Evolutionary conservation across 2,888 invertebrate genomes (phyloP).

Genomic region (Carpatolechia fugitivella): DNA sequence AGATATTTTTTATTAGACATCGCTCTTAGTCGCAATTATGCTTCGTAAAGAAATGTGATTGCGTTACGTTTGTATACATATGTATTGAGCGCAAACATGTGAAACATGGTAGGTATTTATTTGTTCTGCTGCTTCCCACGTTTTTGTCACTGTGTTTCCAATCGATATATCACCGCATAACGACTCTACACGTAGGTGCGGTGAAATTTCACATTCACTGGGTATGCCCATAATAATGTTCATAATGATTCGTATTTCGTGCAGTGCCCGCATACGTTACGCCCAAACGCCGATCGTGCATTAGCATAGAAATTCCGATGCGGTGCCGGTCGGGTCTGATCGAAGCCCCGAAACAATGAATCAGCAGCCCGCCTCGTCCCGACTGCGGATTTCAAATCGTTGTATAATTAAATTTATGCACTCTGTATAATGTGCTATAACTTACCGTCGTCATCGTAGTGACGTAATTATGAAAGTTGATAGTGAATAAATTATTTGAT

Average conservation of each 20-base stretch:
- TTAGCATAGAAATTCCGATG: slow-evolving; percentile 48
- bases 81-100: not conserved
- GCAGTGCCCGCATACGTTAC: slow-evolving; percentile 46
- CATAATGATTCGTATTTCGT: not conserved
- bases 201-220: slow-evolving; percentile 41
- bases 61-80: not conserved
- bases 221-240: slow-evolving; percentile 17
- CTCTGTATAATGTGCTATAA: not conserved
- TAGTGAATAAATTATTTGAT: slow-evolving; percentile 4
- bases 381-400: slow-evolving; percentile 2
- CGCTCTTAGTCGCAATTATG: not conserved
- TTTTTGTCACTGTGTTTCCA: slow-evolving; percentile 3
- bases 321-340: slow-evolving; percentile 21
- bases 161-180: slow-evolving; percentile 7
- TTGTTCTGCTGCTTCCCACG: slow-evolving; percentile 9
- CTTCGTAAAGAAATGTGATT: not conserved
- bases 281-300: slow-evolving; percentile 36
- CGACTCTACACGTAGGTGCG: slow-evolving; percentile 25
- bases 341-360: slow-evolving; percentile 21
- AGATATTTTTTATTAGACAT: not conserved
- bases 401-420: slow-evolving; percentile 15
- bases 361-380: slow-evolving; percentile 12
- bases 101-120: no score
- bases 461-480: slow-evolving; percentile 4
- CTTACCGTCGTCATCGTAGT: not conserved